A percentile compares a stretch with the other conserved stretches of the same genome.
Conservation (phyloP, 2,113 vertebrate species). For the Seriola aureovittata region DNA sequence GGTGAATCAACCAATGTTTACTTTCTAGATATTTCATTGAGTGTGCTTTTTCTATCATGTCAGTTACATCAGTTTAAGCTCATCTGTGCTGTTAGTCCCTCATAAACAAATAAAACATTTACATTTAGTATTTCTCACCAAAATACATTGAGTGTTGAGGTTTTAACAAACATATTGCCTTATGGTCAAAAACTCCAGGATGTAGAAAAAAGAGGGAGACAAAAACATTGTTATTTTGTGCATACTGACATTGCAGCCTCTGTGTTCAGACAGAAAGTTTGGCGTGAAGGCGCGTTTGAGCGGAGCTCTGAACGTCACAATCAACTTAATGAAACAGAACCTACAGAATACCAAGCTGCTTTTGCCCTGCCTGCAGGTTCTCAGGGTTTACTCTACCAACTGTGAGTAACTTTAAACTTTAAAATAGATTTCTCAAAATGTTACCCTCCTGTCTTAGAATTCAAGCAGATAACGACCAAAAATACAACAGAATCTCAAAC, state of each 20-base stretch:
- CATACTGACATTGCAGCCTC: slow-evolving; percentile 30
- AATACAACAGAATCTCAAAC: neutral
- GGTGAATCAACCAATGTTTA: neutral
- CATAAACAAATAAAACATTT: neutral
- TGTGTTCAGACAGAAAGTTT: slow-evolving; percentile 94
- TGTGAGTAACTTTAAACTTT: slow-evolving; percentile 86
- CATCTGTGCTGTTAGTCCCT: neutral
- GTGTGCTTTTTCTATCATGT: neutral
- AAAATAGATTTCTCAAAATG: neutral
- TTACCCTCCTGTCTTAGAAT: neutral
- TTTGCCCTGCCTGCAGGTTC: slow-evolving; percentile 95
- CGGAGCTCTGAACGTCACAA: slow-evolving; percentile 90
- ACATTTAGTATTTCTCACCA: neutral
- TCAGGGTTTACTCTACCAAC: slow-evolving; percentile 93
- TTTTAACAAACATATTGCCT: neutral
- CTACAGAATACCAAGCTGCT: slow-evolving; percentile 91
- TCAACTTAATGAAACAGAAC: slow-evolving; percentile 94
- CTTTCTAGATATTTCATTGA: neutral
- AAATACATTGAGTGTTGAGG: neutral
- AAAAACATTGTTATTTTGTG: neutral
- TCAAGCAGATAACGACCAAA: neutral
- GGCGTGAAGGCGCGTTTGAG: slow-evolving; percentile 94
- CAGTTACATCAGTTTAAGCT: neutral
- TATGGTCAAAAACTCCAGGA: neutral
- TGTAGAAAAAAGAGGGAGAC: neutral